These are phyloP conservation scores for Cinclus mexicanus DNA, from an alignment of 2,113 vertebrate species.

Conservation along the genomic window DNA sequence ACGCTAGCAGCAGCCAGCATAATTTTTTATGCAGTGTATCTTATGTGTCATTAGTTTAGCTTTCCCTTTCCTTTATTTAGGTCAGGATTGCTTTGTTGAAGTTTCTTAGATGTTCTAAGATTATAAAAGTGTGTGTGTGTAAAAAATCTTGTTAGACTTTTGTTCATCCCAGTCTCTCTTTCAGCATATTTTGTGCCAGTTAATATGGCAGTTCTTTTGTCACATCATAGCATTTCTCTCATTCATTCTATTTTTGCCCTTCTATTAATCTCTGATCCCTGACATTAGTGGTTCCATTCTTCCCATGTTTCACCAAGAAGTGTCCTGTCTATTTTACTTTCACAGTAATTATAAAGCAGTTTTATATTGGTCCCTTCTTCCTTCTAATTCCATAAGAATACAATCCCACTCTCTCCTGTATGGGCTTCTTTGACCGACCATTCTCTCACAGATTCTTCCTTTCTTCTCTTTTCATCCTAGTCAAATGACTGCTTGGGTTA, in stretches of 20 bases:
- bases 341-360: not conserved
- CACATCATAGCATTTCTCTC: not conserved
- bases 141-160: not conserved
- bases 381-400: not conserved
- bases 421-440: not conserved
- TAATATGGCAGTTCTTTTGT: not conserved
- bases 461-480: not conserved
- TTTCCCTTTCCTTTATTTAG: not conserved
- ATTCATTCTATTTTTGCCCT: not conserved
- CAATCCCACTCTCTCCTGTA: not conserved
- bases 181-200: not conserved
- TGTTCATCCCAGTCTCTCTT: not conserved
- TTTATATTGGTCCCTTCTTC: not conserved
- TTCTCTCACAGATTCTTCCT: not conserved
- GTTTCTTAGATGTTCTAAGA: not conserved
- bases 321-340: not conserved
- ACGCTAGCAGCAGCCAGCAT: not conserved
- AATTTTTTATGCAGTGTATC: not conserved
- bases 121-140: not conserved
- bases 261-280: not conserved
- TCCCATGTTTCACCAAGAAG: not conserved
- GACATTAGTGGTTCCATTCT: not conserved
- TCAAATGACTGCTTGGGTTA: not conserved
- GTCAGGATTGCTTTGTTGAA: not conserved
- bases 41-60: not conserved